Evolutionary conservation across 2,888 invertebrate species (phyloP).

Genomic region (Stenoptilia bipunctidactyla): DNA sequence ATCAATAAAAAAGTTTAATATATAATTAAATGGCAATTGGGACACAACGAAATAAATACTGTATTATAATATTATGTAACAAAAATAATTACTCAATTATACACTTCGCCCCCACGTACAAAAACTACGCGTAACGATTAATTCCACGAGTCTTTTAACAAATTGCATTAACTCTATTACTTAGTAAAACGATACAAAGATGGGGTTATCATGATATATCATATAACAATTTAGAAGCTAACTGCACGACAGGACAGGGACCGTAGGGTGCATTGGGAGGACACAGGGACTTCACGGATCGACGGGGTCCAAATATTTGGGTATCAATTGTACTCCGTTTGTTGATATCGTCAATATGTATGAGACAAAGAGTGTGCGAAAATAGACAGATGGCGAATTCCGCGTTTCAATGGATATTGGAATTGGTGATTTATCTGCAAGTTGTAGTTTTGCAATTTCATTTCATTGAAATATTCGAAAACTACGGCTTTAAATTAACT

Average conservation of each 20-base stretch:
- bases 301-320: conserved; percentile 36
- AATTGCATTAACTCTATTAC: neutral
- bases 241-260: neutral
- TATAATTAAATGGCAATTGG: too few relatives aligned
- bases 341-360: conserved; percentile 8
- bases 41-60: too few relatives aligned
- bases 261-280: conserved; percentile 2
- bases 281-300: neutral
- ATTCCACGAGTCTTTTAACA: neutral
- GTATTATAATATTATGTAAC: too few relatives aligned
- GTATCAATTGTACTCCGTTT: conserved; percentile 22
- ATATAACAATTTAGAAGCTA: neutral
- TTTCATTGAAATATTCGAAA: too few relatives aligned
- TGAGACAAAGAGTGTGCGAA: neutral
- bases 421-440: neutral
- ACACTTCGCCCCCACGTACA: too few relatives aligned
- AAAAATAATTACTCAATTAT: too few relatives aligned
- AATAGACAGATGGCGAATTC: neutral
- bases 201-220: neutral
- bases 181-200: neutral
- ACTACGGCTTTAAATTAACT: too few relatives aligned
- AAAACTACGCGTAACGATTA: neutral
- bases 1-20: too few relatives aligned
- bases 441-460: too few relatives aligned
- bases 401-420: neutral